Conservation (phyloP, 2,113 vertebrate species). For the Arenaria interpres region DNA sequence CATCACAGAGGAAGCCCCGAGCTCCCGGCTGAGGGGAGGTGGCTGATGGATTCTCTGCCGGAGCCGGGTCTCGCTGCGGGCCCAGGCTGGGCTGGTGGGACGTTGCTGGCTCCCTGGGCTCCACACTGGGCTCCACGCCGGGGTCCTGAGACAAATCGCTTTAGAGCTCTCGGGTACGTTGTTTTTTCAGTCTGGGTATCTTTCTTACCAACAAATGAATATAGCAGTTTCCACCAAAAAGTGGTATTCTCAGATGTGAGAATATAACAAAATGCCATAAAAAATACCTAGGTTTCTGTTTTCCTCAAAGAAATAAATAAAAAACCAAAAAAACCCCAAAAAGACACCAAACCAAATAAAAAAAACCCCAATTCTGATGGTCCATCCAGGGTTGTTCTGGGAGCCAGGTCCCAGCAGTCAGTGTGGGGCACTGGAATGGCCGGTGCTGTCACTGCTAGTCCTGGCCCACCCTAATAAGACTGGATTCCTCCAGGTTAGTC, state of each 20-base stretch:
- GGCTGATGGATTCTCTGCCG: background rate
- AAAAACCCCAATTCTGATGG: background rate
- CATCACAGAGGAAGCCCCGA: background rate
- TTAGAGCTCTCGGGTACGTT: background rate
- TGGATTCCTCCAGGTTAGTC: background rate
- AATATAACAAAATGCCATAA: background rate
- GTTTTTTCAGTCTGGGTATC: background rate
- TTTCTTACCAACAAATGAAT: background rate
- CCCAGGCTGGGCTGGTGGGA: background rate
- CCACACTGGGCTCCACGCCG: background rate
- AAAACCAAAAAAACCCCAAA: background rate
- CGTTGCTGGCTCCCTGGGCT: background rate
- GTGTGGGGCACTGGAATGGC: background rate
- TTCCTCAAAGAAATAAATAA: background rate
- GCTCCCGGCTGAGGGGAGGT: background rate
- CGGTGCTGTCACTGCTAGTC: accelerated
- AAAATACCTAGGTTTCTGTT: background rate
- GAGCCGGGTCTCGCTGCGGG: background rate
- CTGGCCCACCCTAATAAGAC: background rate
- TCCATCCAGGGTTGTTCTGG: background rate
- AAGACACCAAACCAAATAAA: background rate
- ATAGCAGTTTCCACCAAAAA: background rate
- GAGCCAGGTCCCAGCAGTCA: background rate
- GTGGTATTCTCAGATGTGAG: background rate
- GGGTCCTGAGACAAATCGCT: background rate